Base-by-base conservation (phyloP, 2,113 vertebrate species). In the Rhagologus leucostigma region DNA sequence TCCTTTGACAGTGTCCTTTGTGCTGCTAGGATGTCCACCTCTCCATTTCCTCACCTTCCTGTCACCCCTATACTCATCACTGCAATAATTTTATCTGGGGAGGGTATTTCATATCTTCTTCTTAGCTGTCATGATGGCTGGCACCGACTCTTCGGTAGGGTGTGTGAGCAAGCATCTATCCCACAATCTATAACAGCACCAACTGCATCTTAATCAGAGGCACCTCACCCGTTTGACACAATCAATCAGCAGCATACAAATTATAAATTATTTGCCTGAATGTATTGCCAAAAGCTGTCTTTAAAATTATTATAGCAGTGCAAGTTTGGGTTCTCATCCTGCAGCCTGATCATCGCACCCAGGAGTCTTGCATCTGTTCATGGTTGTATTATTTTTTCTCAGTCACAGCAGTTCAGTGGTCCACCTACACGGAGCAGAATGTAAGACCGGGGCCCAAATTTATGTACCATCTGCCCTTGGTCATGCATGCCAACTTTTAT, bases 381-480 rank as follows among this genome's bases (percentile, higher is more conserved):
- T 0, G 3, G 41, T 44, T 84, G 59, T 75, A 84, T 92, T 86
- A 52, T 87, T 94, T 93, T 89, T 74, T 86, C 79, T 90, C 42
- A 59, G 80, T 89, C 85, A 89, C 73, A 93, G 90, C 68, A 86
- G 88, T 78, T 95, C 85, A 89, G 65, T 93, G 85, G 92, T 94
- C 95, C 95, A 97, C 88, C 96, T 94, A 96, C 90, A 88, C 1
- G 0, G 88, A 96, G 49, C 92, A 82, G 95, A 95, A 93, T 96
- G 92, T 81, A 87, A 94, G 80, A 92, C 95, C 68, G 15, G 60
- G 92, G 76, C 83, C 88, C 83, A 93, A 89, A 96, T 95, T 95
- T 95, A 86, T 95, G 90, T 52, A 88, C 92, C 95, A 94, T 95
- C 95, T 96, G 90, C 93, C 93, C 92, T 94, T 86, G 82, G 87